Conservation (phyloP, 2,888 invertebrate genomes). For the Aproaerema taeniolella region DNA sequence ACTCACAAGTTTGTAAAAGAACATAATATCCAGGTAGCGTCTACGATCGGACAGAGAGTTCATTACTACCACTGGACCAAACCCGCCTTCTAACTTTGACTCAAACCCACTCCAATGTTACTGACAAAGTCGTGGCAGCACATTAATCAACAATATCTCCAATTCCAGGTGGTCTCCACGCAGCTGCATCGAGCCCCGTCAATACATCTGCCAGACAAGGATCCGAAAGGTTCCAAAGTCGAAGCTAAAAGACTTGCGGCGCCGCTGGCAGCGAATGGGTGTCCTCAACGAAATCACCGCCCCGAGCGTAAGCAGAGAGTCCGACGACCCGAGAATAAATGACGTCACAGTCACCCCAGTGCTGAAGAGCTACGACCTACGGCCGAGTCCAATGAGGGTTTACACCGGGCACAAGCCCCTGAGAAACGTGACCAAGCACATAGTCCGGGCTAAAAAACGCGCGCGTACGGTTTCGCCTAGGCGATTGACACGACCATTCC, state of each 20-base stretch:
- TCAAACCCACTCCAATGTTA: no score
- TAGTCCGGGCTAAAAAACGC: constrained; percentile 45
- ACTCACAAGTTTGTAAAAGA: no score
- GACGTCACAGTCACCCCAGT: constrained; percentile 53
- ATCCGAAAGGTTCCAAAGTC: constrained; percentile 67
- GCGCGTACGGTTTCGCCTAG: constrained; percentile 41
- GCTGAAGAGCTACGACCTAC: constrained; percentile 55
- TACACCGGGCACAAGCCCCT: constrained; percentile 24
- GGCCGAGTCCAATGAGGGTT: constrained; percentile 39
- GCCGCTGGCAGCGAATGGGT: constrained; percentile 70
- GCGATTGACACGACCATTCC: constrained; percentile 60
- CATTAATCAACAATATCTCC: no score
- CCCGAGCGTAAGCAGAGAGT: constrained; percentile 54
- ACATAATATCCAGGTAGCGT: no score
- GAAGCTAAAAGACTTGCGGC: constrained; percentile 60
- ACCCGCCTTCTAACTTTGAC: no score
- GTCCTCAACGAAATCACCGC: constrained; percentile 75
- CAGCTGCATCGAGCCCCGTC: constrained; percentile 79
- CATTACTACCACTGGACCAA: no score
- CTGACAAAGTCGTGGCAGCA: no score
- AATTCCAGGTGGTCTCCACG: constrained; percentile 80
- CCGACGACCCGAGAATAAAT: constrained; percentile 48
- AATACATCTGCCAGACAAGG: constrained; percentile 84
- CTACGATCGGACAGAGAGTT: no score
- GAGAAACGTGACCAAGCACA: constrained; percentile 29